Evolutionary conservation across 53 echinoderm and acorn worm species (phyloP).

Genomic region (Apostichopus leukothele): DNA sequence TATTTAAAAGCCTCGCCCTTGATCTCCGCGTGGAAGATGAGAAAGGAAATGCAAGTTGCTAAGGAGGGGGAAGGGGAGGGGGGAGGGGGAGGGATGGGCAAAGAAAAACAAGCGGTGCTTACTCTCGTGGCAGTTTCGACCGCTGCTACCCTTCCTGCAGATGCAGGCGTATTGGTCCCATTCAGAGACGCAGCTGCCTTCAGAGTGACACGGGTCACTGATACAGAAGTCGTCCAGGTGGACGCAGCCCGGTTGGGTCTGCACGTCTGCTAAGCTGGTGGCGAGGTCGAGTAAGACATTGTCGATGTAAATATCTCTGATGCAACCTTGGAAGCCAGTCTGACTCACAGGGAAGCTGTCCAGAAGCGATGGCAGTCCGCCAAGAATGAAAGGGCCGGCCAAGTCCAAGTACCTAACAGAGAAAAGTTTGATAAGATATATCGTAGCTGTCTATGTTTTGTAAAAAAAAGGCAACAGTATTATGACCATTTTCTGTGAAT

Average conservation of each 20-base stretch:
- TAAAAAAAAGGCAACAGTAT: no score
- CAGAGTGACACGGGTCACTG: constrained; percentile 69
- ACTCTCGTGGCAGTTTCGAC: constrained; percentile 91
- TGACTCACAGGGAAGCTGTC: constrained; percentile 80
- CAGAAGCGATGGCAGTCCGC: constrained; percentile 82
- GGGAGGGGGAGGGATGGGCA: neutral
- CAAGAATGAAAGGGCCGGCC: constrained; percentile 83
- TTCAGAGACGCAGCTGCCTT: constrained; percentile 65
- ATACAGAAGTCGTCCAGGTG: constrained; percentile 77
- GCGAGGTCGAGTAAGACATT: constrained; percentile 78
- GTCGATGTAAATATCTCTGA: constrained; percentile 84
- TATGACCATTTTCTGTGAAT: no score
- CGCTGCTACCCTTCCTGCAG: constrained; percentile 69
- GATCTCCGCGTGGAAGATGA: neutral
- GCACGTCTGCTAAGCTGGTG: constrained; percentile 76
- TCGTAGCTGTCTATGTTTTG: no score
- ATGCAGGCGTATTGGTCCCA: constrained; percentile 84
- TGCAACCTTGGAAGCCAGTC: constrained; percentile 85
- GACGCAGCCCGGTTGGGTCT: constrained; percentile 71
- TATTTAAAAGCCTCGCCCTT: neutral
- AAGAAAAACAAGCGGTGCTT: constrained; percentile 1
- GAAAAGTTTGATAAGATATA: neutral
- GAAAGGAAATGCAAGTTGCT: neutral
- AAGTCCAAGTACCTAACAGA: constrained; percentile 70
- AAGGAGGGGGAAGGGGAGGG: neutral